Conservation (phyloP, 1,140 invertebrate genomes). For the Papilio glaucus region DNA sequence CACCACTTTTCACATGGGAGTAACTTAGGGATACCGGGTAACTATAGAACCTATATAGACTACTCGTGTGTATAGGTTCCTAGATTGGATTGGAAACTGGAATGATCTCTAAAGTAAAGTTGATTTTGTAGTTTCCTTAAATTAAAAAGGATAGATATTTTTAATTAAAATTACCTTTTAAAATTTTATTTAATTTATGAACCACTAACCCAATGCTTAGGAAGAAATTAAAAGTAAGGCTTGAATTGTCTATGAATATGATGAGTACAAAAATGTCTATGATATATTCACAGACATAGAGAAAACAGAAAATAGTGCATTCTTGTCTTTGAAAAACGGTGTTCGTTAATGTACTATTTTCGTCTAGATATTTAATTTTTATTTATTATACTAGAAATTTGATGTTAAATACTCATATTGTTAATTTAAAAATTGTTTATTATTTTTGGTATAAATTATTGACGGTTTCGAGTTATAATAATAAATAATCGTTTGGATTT, state of each 20-base stretch:
- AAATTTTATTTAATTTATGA: not conserved
- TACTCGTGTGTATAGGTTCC: no score
- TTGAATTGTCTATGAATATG: constrained; percentile 32
- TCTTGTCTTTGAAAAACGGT: constrained; percentile 20
- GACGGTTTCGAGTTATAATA: not conserved
- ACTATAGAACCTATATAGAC: no score
- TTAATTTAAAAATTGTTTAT: not conserved
- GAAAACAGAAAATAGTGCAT: constrained; percentile 20
- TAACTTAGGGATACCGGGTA: no score
- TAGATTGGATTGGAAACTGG: no score
- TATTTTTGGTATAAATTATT: not conserved
- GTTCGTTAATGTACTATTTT: not conserved
- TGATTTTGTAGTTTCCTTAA: no score
- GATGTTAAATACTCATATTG: no score
- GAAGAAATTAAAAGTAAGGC: constrained; percentile 17
- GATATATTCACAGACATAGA: constrained; percentile 29
- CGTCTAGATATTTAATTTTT: not conserved
- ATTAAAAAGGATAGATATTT: not conserved
- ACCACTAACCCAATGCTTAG: not conserved
- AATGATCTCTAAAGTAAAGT: no score
- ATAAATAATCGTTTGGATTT: constrained; percentile 61
- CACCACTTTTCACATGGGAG: no score
- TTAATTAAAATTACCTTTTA: not conserved
- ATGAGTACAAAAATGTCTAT: constrained; percentile 27
- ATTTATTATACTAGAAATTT: no score